Conservation (phyloP, 30 jellyfish, hydroid and myxozoan genomes). For the Calvadosia cruxmelitensis region DNA sequence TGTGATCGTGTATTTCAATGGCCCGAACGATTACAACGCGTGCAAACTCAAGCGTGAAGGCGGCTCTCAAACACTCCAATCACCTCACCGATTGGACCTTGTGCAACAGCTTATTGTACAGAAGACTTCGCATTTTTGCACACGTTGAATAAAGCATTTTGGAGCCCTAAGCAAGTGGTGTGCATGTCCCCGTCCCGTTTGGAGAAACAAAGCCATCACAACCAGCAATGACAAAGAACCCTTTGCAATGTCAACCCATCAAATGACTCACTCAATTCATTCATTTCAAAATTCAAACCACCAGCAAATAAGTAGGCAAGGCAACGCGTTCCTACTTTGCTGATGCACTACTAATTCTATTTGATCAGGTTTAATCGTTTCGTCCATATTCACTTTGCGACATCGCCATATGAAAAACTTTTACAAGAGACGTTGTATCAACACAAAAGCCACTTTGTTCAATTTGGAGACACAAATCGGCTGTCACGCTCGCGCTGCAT, state of each 20-base stretch:
- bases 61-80: background rate
- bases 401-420: no score
- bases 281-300: background rate
- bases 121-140: background rate
- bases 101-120: background rate
- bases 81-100: no score
- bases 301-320: no score
- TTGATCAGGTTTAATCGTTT: no score
- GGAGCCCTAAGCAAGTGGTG: background rate
- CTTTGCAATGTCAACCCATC: background rate
- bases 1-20: background rate
- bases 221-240: background rate
- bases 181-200: constrained; percentile 2
- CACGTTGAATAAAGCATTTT: background rate
- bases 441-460: no score
- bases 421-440: no score
- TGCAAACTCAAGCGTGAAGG: background rate
- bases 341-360: no score
- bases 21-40: background rate
- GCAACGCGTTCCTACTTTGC: no score
- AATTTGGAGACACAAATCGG: no score
- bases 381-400: no score
- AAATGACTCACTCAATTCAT: background rate
- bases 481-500: no score
- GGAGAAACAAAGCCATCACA: background rate